A percentile compares a stretch with the other conserved stretches of the same genome.
phyloP scores from a whole-genome alignment of 53 echinoderm and acorn worm species.

The Actinopyga echinites region DNA sequence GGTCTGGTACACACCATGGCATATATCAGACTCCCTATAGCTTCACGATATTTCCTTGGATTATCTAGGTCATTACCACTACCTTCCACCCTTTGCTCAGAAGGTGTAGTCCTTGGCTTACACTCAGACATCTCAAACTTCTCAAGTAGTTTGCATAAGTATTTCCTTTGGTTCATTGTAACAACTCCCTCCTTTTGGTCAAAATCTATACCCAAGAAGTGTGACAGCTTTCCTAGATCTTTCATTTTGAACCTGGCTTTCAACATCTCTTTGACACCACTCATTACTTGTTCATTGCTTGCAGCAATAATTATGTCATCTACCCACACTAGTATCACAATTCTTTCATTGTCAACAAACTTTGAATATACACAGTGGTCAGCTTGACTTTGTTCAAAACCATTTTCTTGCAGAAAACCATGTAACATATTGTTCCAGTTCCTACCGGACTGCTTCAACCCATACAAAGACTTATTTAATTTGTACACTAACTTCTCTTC shows the following conservation, averaged over 20 bases:
- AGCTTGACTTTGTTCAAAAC: not conserved
- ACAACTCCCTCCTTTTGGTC: not conserved
- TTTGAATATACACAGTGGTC: conserved; percentile 3
- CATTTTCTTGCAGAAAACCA: not conserved
- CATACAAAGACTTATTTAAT: not conserved
- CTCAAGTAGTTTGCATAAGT: not conserved
- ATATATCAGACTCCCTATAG: conserved; percentile 48
- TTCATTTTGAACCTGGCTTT: not conserved
- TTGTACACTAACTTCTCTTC: conserved; percentile 7
- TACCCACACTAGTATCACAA: not conserved
- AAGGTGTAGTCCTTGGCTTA: too few species aligned
- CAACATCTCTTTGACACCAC: not conserved
- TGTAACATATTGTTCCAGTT: conserved; percentile 3
- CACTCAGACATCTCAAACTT: too few species aligned
- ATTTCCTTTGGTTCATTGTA: not conserved
- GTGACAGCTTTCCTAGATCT: not conserved
- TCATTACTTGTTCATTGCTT: not conserved
- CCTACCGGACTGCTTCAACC: not conserved
- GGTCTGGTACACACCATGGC: conserved; percentile 20
- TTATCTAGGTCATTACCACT: not conserved
- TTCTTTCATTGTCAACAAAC: not conserved
- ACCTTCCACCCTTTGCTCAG: too few species aligned
- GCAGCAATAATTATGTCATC: not conserved
- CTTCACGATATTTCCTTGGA: conserved; percentile 26
- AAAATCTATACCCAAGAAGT: conserved; percentile 1